Conservation (phyloP, 2,113 vertebrate species). For the Cyprinodon variegatus region DNA sequence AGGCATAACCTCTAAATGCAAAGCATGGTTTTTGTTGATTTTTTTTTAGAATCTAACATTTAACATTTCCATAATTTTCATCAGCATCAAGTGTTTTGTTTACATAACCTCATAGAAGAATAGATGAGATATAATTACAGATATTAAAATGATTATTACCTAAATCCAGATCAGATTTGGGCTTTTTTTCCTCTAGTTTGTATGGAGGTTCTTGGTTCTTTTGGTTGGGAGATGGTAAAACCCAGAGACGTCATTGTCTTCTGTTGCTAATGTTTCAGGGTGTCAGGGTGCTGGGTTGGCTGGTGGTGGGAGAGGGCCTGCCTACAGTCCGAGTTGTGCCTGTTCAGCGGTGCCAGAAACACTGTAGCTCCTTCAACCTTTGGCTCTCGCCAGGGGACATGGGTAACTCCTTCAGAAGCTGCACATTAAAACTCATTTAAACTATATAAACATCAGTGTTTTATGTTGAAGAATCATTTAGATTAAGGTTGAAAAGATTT, state of each 20-base stretch:
- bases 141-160: not conserved
- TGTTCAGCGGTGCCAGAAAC: conserved; percentile 74
- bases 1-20: not conserved
- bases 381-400: conserved; percentile 80
- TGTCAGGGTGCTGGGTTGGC: conserved; percentile 69
- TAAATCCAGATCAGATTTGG: too few species aligned
- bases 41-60: not conserved
- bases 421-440: not conserved
- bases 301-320: conserved; percentile 78
- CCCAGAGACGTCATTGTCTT: not conserved
- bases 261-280: conserved; percentile 58
- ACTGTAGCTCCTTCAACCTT: conserved; percentile 80
- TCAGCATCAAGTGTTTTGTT: not conserved
- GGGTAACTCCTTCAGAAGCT: conserved; percentile 54
- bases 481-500: not conserved
- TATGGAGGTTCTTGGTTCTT: too few species aligned
- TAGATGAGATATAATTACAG: not conserved
- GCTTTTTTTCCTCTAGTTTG: too few species aligned
- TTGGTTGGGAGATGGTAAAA: too few species aligned
- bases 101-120: not conserved
- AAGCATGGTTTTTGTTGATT: not conserved
- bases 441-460: not conserved
- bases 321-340: conserved; percentile 73
- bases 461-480: not conserved
- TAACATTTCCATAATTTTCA: not conserved